phyloP scores from a whole-genome alignment of 2,113 vertebrate genomes.

The Hippocampus guttulatus region DNA sequence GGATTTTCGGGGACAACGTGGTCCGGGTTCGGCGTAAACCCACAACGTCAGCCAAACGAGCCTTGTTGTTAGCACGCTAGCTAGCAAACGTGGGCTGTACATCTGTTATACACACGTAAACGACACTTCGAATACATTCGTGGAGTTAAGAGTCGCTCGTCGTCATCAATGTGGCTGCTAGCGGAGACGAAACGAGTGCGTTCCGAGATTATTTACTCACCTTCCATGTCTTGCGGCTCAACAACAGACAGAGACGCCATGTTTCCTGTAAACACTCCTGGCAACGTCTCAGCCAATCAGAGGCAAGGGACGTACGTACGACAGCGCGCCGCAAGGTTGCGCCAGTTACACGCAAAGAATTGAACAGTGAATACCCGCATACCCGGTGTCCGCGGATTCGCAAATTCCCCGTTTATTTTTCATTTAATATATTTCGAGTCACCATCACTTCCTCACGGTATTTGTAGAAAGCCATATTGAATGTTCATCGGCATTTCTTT shows the following conservation, averaged over 20 bases:
- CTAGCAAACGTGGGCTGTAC: constrained; percentile 22
- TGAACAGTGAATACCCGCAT: too few relatives aligned
- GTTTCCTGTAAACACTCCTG: constrained; percentile 64
- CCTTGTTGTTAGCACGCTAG: constrained; percentile 57
- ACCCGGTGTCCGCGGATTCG: too few relatives aligned
- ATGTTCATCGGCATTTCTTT: too few relatives aligned
- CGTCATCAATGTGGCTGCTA: neutral
- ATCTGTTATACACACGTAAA: constrained; percentile 17
- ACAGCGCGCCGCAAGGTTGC: constrained; percentile 13
- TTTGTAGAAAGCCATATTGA: too few relatives aligned
- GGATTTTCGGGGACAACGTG: neutral
- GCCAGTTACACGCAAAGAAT: constrained; percentile 4
- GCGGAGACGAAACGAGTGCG: too few relatives aligned
- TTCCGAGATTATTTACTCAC: constrained; percentile 45
- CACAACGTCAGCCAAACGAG: constrained; percentile 26
- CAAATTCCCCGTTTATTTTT: too few relatives aligned
- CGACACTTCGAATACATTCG: neutral
- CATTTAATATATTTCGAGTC: too few relatives aligned
- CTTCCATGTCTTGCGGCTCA: constrained; percentile 79
- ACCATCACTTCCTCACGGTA: too few relatives aligned
- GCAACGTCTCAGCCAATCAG: constrained; percentile 64
- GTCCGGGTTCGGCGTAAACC: neutral
- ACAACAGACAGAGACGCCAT: constrained; percentile 74
- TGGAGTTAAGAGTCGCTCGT: neutral
- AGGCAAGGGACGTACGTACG: neutral